Evolutionary conservation across 2,888 invertebrate species (phyloP).

Genomic region (Rhagium mordax): DNA sequence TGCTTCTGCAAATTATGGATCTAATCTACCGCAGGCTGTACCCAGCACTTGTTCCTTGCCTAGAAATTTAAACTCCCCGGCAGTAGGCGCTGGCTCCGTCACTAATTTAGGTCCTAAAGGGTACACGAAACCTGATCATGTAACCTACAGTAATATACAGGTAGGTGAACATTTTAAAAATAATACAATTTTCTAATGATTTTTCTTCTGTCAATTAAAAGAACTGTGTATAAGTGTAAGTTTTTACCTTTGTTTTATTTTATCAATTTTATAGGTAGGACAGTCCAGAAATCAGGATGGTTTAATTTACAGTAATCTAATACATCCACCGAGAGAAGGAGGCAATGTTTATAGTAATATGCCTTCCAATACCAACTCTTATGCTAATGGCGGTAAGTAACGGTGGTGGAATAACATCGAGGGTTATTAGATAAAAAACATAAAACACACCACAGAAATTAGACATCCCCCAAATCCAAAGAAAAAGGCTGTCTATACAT

Average conservation of each 20-base stretch:
- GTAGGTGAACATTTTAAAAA: conserved; percentile 17
- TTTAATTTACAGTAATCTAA: conserved; percentile 73
- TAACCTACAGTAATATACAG: conserved; percentile 67
- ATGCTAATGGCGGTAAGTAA: conserved; percentile 64
- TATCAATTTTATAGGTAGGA: conserved; percentile 50
- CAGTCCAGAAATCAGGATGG: conserved; percentile 69
- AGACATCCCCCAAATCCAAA: too few species aligned
- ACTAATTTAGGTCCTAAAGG: conserved; percentile 54
- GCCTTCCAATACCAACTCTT: conserved; percentile 50
- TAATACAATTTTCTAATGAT: too few species aligned
- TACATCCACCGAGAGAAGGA: conserved; percentile 69
- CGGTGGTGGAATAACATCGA: too few species aligned
- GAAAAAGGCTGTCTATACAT: too few species aligned
- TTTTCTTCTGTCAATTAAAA: too few species aligned
- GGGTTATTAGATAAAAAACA: too few species aligned
- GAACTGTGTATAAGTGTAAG: too few species aligned
- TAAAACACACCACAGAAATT: too few species aligned
- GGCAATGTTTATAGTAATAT: conserved; percentile 75
- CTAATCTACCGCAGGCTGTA: conserved; percentile 32
- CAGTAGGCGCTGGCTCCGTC: conserved; percentile 21
- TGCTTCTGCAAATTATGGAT: conserved; percentile 37
- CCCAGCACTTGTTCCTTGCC: conserved; percentile 33
- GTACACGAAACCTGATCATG: conserved; percentile 53
- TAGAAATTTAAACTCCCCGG: conserved; percentile 29
- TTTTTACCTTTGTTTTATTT: too few species aligned